phyloP scores from a whole-genome alignment of 2,113 vertebrate species.

The Tonatia bakeri region DNA sequence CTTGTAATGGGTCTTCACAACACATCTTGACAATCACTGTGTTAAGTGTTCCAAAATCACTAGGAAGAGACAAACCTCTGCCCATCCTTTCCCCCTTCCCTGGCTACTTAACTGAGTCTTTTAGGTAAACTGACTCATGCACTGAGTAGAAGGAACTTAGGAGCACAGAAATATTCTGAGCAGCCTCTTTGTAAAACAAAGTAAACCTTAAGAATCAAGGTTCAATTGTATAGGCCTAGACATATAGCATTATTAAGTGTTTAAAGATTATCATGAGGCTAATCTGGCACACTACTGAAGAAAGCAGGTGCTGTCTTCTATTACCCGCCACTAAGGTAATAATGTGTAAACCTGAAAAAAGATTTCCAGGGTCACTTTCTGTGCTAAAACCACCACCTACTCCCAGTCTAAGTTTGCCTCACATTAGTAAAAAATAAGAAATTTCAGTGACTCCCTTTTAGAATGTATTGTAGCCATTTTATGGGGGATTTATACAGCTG shows the following conservation, averaged over 20 bases:
- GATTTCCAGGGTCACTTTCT: neutral
- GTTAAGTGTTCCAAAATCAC: neutral
- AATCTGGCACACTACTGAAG: neutral
- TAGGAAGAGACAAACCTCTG: neutral
- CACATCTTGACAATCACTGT: neutral
- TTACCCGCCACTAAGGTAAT: neutral
- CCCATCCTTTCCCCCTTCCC: neutral
- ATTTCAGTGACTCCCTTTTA: neutral
- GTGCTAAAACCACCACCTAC: neutral
- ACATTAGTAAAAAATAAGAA: neutral
- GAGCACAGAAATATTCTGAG: neutral
- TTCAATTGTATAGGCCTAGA: neutral
- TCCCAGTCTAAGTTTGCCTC: neutral
- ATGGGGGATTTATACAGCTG: neutral
- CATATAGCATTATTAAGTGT: neutral
- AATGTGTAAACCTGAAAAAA: neutral
- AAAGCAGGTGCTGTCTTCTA: neutral
- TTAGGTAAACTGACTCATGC: neutral
- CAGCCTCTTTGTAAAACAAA: neutral
- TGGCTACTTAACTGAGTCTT: neutral
- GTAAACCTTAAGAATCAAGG: neutral
- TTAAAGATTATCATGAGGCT: neutral
- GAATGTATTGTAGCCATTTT: neutral
- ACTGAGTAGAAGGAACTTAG: neutral
- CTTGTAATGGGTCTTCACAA: neutral